These are phyloP conservation scores for Gulo gulo DNA, from an alignment of 2,113 vertebrate species.

Conservation along the genomic window DNA sequence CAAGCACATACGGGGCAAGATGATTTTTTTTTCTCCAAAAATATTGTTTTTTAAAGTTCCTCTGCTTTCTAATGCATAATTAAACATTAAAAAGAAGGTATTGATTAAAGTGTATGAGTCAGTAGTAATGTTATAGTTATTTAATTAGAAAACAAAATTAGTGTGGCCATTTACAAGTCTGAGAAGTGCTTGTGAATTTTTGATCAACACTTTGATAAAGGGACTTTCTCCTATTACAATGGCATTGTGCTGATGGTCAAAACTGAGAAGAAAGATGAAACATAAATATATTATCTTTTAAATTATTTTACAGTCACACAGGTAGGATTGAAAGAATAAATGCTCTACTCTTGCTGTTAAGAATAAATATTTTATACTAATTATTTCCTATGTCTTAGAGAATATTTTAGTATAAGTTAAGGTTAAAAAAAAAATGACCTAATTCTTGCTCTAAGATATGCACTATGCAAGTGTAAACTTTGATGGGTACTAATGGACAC, in stretches of 20 bases:
- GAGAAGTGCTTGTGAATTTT: background rate
- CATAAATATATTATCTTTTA: background rate
- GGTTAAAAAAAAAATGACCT: background rate
- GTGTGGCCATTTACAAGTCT: background rate
- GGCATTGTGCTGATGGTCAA: background rate
- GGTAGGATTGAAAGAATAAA: background rate
- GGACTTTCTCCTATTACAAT: background rate
- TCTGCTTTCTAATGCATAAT: background rate
- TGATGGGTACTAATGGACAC: constrained; percentile 37
- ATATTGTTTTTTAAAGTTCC: background rate
- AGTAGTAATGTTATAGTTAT: constrained; percentile 2
- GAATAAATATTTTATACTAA: background rate
- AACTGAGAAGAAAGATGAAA: background rate
- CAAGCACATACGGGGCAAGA: background rate
- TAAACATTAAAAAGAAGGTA: background rate
- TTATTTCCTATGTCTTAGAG: constrained; percentile 6
- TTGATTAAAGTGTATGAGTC: background rate
- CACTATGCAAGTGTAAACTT: background rate
- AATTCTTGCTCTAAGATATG: constrained; percentile 53
- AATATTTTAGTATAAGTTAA: constrained; percentile 31
- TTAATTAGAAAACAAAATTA: constrained; percentile 32
- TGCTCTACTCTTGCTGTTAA: background rate
- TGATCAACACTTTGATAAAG: background rate
- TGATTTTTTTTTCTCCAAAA: background rate
- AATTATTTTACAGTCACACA: background rate